Evolutionary conservation across 2,797 vertebrate genomes (phyloP), one percentile per base, ranked within the genome.

Genomic region (Squalus acanthias): DNA sequence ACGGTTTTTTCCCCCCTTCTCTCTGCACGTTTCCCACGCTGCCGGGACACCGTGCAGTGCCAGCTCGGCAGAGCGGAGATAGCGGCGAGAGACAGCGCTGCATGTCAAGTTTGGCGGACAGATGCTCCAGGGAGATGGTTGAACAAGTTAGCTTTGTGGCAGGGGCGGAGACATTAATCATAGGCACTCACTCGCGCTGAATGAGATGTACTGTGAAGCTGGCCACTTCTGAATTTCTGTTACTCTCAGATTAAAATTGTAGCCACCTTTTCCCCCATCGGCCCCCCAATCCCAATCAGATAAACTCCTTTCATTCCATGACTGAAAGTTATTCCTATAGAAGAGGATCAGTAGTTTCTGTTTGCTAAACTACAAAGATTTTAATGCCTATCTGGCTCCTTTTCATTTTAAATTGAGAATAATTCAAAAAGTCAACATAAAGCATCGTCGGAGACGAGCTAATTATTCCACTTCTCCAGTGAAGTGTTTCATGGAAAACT

Each of bases 71-170:
- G 89, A 92, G 29, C 39, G 33, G 89, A 67, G 89, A 67, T n/a
- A 13, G 33, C 15, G 7, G 29, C 65, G 89, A 67, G 89, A 39
- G 63, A 65, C 33, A n/a, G 17, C 39, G 39, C 67, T n/a, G 60
- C 63, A n/a, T n/a, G 7, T 65, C 33, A 67, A n/a, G 17, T 92
- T 65, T 92, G 60, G 60, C 8, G 6, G 63, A 92, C 63, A 67
- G 89, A 92, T 92, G 89, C 60, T 92, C 89, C 6, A 8, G 89
- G 13, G 29, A 65, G 13, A 65, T 67, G 33, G 33, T 39, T 67
- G 89, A 92, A 92, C 60, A 92, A 92, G 63, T 22, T 39, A 20
- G 89, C 63, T 67, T 92, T 92, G 89, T 92, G 63, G 89, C 89
- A 15, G 33, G 57, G 33, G 63, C 17, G 39, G 24, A 67, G 89